Conservation (phyloP, 1,140 invertebrate genomes). For the Aphaenogaster ashmeadi region DNA sequence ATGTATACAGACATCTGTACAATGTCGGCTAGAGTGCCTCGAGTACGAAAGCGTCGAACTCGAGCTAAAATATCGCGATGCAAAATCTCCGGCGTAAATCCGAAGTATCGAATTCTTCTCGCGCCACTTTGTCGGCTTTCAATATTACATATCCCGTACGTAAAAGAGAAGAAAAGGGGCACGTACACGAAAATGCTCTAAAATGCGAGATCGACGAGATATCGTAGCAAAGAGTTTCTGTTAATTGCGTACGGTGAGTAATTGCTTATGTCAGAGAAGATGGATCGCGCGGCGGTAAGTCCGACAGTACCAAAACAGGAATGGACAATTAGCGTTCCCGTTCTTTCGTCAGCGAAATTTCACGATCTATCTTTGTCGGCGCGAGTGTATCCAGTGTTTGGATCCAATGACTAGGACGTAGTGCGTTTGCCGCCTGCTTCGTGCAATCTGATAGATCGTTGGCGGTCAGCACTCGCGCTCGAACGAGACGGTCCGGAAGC, state of each 20-base stretch:
- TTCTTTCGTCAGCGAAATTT: slow-evolving; percentile 44
- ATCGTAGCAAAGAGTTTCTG: slow-evolving; percentile 1
- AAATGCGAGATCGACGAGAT: slow-evolving; percentile 25
- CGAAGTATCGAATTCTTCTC: background rate
- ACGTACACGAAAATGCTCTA: background rate
- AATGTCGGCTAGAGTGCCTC: background rate
- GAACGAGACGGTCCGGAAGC: background rate
- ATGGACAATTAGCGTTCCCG: slow-evolving; percentile 45
- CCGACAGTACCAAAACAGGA: slow-evolving; percentile 36
- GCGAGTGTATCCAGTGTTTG: background rate
- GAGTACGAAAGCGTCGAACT: background rate
- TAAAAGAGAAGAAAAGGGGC: background rate
- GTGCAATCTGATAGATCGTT: background rate
- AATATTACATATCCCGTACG: background rate
- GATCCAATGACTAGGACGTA: slow-evolving; percentile 17
- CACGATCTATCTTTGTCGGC: slow-evolving; percentile 38
- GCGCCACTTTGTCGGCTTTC: background rate
- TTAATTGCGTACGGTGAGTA: slow-evolving; percentile 37
- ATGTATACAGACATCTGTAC: slow-evolving; percentile 16
- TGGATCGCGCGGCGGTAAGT: slow-evolving; percentile 36
- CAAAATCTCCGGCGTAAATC: background rate
- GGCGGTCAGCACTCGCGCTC: background rate
- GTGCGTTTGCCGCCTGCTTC: background rate
- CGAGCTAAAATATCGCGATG: slow-evolving; percentile 2
- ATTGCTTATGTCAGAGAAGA: slow-evolving; percentile 41